Conservation (phyloP, 1,140 invertebrate species). For the Chironomus striatipennis region DNA sequence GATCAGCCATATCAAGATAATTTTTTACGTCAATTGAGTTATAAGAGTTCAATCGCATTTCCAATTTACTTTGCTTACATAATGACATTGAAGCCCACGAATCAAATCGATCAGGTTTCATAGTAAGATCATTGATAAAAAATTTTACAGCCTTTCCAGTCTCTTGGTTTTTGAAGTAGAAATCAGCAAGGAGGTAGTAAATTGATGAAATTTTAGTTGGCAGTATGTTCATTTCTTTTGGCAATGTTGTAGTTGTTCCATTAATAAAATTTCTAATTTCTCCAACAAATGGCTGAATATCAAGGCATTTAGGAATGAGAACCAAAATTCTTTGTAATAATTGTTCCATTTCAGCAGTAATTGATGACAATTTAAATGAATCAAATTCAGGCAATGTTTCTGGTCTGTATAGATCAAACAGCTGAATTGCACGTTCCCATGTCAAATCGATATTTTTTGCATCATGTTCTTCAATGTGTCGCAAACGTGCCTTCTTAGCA, state of each 20-base stretch:
- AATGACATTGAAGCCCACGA: conserved; percentile 88
- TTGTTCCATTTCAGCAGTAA: conserved; percentile 65
- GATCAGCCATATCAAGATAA: conserved; percentile 60
- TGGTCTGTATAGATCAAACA: conserved; percentile 81
- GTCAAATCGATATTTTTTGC: conserved; percentile 60
- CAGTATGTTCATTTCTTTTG: conserved; percentile 41
- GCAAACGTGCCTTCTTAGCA: conserved; percentile 60
- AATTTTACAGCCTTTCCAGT: conserved; percentile 68
- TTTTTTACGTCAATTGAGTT: conserved; percentile 53
- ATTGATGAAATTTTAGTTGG: conserved; percentile 57
- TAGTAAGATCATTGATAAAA: conserved; percentile 72
- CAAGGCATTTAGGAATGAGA: conserved; percentile 57
- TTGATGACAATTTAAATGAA: conserved; percentile 58
- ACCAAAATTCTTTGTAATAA: conserved; percentile 66
- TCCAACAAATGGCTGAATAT: conserved; percentile 49
- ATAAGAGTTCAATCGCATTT: conserved; percentile 71
- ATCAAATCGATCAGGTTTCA: conserved; percentile 70
- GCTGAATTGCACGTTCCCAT: conserved; percentile 64
- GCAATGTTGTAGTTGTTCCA: conserved; percentile 47
- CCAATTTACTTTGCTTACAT: conserved; percentile 68
- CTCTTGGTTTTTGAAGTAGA: conserved; percentile 81
- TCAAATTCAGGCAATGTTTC: conserved; percentile 74
- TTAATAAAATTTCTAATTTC: conserved; percentile 59
- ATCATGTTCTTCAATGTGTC: conserved; percentile 72
- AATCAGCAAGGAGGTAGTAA: conserved; percentile 85